Percentiles rank a stretch among this genome's conserved stretches.
phyloP scores from a whole-genome alignment of 2,797 vertebrate species.

The Hyperoplus lanceolatus region DNA sequence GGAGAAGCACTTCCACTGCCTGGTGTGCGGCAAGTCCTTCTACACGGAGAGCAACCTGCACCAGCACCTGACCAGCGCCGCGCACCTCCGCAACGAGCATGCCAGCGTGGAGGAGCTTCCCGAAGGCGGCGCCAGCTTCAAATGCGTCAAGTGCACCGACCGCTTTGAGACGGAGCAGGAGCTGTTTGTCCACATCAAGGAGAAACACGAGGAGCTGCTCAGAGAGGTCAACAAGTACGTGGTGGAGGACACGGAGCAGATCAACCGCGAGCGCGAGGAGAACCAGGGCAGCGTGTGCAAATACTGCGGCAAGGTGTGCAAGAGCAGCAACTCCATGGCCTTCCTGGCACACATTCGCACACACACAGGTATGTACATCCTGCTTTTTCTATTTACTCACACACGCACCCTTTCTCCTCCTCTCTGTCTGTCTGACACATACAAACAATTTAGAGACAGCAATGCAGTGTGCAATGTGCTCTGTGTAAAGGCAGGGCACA shows the following conservation, averaged over 20 bases:
- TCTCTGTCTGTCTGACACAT: not conserved
- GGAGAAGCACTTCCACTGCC: conserved; percentile 97
- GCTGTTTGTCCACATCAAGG: conserved; percentile 97
- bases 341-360: conserved; percentile 98
- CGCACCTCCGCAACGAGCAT: conserved; percentile 94
- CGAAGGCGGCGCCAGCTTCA: conserved; percentile 95
- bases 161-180: conserved; percentile 95
- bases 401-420: not conserved
- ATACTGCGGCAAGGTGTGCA: conserved; percentile 97
- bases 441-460: not conserved
- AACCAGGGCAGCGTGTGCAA: conserved; percentile 97
- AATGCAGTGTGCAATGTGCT: not conserved
- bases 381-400: conserved; percentile 3
- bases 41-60: conserved; percentile 98
- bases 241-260: conserved; percentile 97
- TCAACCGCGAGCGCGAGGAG: conserved; percentile 97
- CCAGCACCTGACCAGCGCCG: conserved; percentile 95
- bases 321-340: conserved; percentile 99
- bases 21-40: conserved; percentile 98
- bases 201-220: conserved; percentile 97
- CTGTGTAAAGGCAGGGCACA: conserved; percentile 14
- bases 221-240: conserved; percentile 98
- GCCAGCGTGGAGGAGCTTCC: conserved; percentile 95
- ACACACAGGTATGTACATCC: conserved; percentile 92
- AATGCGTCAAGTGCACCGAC: conserved; percentile 96